Evolutionary conservation across 2,113 vertebrate genomes (phyloP).

Genomic region (Mus spicilegus): DNA sequence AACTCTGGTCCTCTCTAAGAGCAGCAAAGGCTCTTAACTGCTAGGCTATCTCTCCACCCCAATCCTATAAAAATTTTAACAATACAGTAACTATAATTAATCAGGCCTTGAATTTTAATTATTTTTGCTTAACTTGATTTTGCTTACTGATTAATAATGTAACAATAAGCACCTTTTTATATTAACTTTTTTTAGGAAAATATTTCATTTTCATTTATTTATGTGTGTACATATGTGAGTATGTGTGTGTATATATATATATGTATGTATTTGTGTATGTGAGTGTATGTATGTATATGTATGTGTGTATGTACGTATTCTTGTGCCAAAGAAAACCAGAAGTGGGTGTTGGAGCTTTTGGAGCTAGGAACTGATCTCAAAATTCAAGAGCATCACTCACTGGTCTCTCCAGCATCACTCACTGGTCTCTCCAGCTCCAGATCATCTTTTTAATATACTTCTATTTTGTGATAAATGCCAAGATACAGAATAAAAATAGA

Average conservation of each 20-base stretch:
- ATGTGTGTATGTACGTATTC: neutral
- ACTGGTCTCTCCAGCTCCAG: neutral
- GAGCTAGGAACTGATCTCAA: neutral
- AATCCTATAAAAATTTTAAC: neutral
- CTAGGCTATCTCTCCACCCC: neutral
- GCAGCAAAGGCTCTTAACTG: neutral
- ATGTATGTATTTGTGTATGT: neutral
- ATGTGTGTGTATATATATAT: too few relatives aligned
- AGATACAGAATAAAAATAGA: neutral
- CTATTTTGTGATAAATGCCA: neutral
- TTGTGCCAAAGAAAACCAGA: neutral
- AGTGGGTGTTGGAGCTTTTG: neutral
- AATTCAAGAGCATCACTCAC: neutral
- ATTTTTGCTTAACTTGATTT: constrained; percentile 38
- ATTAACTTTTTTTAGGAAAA: neutral
- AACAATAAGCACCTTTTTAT: constrained; percentile 27
- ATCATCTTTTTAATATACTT: neutral
- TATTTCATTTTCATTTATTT: neutral
- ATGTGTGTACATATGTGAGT: too few relatives aligned
- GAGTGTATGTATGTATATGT: neutral
- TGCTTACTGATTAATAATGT: neutral
- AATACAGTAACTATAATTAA: constrained; percentile 14
- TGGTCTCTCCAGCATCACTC: neutral
- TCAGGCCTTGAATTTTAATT: neutral
- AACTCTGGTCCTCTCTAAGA: neutral